Evolutionary conservation across 2,888 invertebrate species (phyloP).

Genomic region (Heterodera filipjevi): DNA sequence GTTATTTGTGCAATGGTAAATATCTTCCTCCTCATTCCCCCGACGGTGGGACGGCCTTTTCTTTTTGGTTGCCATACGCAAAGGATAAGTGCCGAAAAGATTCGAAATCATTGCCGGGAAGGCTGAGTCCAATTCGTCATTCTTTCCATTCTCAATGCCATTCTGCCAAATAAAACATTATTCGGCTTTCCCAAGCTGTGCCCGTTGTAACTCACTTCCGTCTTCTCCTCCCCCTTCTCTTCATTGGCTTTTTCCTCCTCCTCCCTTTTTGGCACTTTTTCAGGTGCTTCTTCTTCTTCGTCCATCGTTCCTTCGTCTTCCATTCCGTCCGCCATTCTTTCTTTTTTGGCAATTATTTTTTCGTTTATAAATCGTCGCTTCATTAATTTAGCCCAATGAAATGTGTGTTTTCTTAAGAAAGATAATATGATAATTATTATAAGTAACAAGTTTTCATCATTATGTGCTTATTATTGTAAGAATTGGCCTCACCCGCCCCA

Average conservation of each 20-base stretch:
- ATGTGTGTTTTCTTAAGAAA: not conserved
- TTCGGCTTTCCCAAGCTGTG: not conserved
- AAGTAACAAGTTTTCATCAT: too few relatives aligned
- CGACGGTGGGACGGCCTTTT: conserved; percentile 3
- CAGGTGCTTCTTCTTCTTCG: conserved; percentile 2
- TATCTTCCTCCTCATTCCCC: not conserved
- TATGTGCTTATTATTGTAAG: not conserved
- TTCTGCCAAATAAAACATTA: not conserved
- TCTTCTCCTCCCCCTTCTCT: not conserved
- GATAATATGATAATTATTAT: not conserved
- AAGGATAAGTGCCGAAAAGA: not conserved
- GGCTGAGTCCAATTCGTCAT: not conserved
- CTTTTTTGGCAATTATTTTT: not conserved
- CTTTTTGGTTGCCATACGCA: not conserved
- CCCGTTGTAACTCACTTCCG: not conserved
- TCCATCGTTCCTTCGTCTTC: conserved; percentile 11
- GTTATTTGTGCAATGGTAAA: not conserved
- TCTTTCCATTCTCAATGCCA: not conserved
- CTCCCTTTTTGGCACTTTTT: conserved; percentile 17
- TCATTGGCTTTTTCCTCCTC: not conserved
- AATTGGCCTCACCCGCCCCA: not conserved
- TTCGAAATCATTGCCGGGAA: conserved; percentile 9
- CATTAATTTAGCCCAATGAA: conserved; percentile 9
- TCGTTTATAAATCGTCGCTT: conserved; percentile 18
- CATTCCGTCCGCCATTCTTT: not conserved